Base-by-base conservation (phyloP, 2,888 invertebrate genomes). In the Drepana falcataria region DNA sequence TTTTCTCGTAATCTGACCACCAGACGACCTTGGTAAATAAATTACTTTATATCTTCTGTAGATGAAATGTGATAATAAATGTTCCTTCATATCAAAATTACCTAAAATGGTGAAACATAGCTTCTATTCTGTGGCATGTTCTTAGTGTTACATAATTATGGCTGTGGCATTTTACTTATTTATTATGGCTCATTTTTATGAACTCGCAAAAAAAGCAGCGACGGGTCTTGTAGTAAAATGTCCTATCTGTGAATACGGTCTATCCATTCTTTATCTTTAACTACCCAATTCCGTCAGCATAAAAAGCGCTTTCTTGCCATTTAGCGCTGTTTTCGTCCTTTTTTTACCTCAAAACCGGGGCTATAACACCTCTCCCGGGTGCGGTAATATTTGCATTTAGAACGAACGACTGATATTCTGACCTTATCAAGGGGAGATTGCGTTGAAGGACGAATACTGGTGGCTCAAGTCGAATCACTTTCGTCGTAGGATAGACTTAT, bases 351-450 rank as follows among this genome's bases (percentile, higher is more conserved):
- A 83, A 86, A 86, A 85, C 84, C 83, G 81, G 80, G 75, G 83
- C 83, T 78, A 81, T 87, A 87, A 87, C 84, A 85, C 87, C 87
- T 85, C 90, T 87, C 89, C 64, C 59, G 88, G 87, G 89, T 77
- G 81, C 87, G 81, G 85, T 89, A 78, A 83, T 87, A 90, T 89
- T 90, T 88, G 89, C 90, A 90, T 90, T 89, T 90, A 90, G 87
- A 90, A 82, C 87, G 89, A 88, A 85, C 85, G 84, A 83, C 83
- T 86, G 87, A 86, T 87, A 87, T 86, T 82, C 79, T 83, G 86
- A 87, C 87, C 86, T 89, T 88, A 88, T 90, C 89, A 82, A 81
- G 71, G 72, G 78, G 77, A 87, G 87, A 88, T 87, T 85, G 86
- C 84, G 81, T 85, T 83, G 79, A 81, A 81, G 84, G 81, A 78